Evolutionary conservation across 2,888 invertebrate species (phyloP).

Genomic region (Camponotus fellah): DNA sequence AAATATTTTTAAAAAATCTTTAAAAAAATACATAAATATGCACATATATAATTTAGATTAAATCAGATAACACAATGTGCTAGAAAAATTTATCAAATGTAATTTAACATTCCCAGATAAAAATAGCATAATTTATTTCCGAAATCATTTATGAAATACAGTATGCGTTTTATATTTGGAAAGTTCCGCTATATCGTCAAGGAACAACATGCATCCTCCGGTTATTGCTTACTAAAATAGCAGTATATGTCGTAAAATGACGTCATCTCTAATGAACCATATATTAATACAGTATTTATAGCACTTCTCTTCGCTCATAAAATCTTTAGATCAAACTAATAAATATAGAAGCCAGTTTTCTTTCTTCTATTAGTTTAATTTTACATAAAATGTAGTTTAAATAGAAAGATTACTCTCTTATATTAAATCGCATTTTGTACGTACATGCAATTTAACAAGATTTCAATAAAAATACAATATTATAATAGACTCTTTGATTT

Average conservation of each 20-base stretch:
- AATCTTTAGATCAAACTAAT: conserved; percentile 73
- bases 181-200: conserved; percentile 35
- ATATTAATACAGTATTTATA: conserved; percentile 80
- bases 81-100: background rate
- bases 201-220: conserved; percentile 21
- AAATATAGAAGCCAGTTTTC: conserved; percentile 74
- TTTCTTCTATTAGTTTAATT: conserved; percentile 18
- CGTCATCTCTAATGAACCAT: conserved; percentile 80
- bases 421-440: no score
- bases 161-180: conserved; percentile 12
- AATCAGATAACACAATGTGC: background rate
- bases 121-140: conserved; percentile 9
- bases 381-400: no score
- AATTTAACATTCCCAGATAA: background rate
- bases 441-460: background rate
- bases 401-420: no score
- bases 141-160: background rate
- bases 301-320: conserved; percentile 74
- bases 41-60: background rate
- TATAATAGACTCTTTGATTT: background rate
- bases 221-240: conserved; percentile 73
- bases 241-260: conserved; percentile 74
- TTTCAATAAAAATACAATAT: background rate
- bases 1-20: background rate
- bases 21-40: background rate